Base-by-base conservation (phyloP, 2,888 invertebrate species). In the Oxytorus armatus region DNA sequence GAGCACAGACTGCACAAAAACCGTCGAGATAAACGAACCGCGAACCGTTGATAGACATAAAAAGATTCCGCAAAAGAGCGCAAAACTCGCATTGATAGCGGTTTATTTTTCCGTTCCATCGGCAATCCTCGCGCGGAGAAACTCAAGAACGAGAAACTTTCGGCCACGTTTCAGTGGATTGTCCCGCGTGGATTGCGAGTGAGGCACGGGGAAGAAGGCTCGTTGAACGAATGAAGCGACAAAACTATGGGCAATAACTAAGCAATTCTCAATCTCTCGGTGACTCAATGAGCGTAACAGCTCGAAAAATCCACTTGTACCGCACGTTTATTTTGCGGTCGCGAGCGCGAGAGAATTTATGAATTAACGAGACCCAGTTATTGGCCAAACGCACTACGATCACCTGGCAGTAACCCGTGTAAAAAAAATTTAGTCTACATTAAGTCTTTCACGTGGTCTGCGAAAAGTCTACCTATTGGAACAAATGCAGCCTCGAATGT, bases 281-380 rank as follows among this genome's bases (percentile, higher is more conserved):
- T 29, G 29, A 63, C 10, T 14, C 5, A 66, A 66, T 36, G n/a
- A 66, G 21, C 23, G 16, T 14, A n/a, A 39, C n/a, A 39, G 3
- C 21, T 25, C 18, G 4, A 11, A 21, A 11, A 57, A 57, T 36
- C 14, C 16, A 39, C 21, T 59, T 42, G 29, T 29, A 29, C 10
- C 21, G n/a, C 10, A n/a, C 65, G 21, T 33, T 33, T 33, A 21
- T 21, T 33, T 51, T 2, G 42, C 44, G n/a, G 44, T 25, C 10
- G 18, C 29, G n/a, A 29, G 36, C 21, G 33, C 44, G 69, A 69
- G 57, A 57, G 36, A 18, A 16, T 18, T 57, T 36, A n/a, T 18
- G 33, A 18, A 61, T 18, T 39, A 61, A 61, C 16, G 42, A 61
- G 14, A n/a, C n/a, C n/a, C 61, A 42, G 42, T 61, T 61, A 61